Percentiles rank a stretch among this genome's conserved stretches.
These are phyloP conservation scores for Montipora cactus DNA, from an alignment of 64 coral and sea anemone species.

Conservation along the genomic window DNA sequence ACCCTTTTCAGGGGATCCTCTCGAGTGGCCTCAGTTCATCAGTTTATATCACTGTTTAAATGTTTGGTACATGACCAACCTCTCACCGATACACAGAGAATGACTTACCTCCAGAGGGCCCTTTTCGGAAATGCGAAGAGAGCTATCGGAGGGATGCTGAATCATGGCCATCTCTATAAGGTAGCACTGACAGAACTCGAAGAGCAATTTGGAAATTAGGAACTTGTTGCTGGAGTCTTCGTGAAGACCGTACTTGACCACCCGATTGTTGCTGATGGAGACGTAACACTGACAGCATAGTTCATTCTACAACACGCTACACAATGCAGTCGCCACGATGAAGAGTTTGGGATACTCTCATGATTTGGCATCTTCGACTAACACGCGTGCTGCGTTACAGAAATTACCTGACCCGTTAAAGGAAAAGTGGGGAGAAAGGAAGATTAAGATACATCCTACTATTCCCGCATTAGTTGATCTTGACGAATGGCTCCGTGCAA, in stretches of 20 bases:
- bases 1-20: constrained; percentile 55
- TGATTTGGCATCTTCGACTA: constrained; percentile 58
- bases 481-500: constrained; percentile 31
- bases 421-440: constrained; percentile 64
- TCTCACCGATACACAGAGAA: constrained; percentile 60
- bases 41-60: constrained; percentile 65
- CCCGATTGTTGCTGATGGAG: too few species aligned
- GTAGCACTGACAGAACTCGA: constrained; percentile 53
- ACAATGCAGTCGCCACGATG: constrained; percentile 51
- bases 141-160: constrained; percentile 67
- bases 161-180: constrained; percentile 72
- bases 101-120: constrained; percentile 64
- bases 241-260: too few species aligned
- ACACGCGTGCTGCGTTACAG: constrained; percentile 44
- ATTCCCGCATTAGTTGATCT: constrained; percentile 33
- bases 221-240: too few species aligned
- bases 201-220: constrained; percentile 42
- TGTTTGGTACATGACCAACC: constrained; percentile 68
- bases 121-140: constrained; percentile 42
- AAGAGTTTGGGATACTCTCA: constrained; percentile 50
- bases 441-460: constrained; percentile 5
- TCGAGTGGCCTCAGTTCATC: constrained; percentile 75
- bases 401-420: constrained; percentile 68
- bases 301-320: too few species aligned
- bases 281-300: too few species aligned